A percentile compares a stretch with the other conserved stretches of the same genome.
These are phyloP conservation scores for Pteropus alecto DNA, from an alignment of 2,113 vertebrate genomes.

Conservation along the genomic window DNA sequence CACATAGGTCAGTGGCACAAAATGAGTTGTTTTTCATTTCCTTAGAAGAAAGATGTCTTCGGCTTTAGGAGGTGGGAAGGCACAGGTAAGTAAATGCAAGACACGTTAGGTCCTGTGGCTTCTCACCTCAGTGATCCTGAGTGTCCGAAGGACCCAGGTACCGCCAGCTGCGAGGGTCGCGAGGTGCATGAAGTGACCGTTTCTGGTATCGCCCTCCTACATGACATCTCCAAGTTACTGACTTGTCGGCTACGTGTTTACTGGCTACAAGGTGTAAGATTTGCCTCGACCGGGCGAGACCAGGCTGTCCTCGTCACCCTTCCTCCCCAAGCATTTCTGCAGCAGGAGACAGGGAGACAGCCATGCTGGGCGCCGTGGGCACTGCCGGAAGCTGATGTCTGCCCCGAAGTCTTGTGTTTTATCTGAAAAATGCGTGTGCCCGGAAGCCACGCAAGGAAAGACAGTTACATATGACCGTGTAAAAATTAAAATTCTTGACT, in stretches of 20 bases:
- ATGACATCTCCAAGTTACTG: rapidly evolving
- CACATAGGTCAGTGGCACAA: not conserved
- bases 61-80: not conserved
- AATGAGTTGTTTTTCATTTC: not conserved
- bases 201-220: rapidly evolving
- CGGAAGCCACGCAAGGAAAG: not conserved
- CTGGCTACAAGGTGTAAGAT: not conserved
- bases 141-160: rapidly evolving
- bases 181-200: rapidly evolving
- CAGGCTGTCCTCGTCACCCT: rapidly evolving
- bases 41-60: not conserved
- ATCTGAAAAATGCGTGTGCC: conserved; percentile 15
- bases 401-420: conserved; percentile 21
- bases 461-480: not conserved
- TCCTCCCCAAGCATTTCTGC: not conserved
- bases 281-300: rapidly evolving
- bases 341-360: not conserved
- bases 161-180: rapidly evolving
- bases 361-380: not conserved
- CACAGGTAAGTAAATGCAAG: not conserved
- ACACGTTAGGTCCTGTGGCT: rapidly evolving
- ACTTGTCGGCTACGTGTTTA: rapidly evolving
- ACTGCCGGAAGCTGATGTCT: rapidly evolving
- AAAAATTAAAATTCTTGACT: conserved; percentile 6
- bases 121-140: rapidly evolving